These are phyloP conservation scores for Ailuropoda melanoleuca DNA, from an alignment of 2,113 vertebrate genomes.

Conservation along the genomic window DNA sequence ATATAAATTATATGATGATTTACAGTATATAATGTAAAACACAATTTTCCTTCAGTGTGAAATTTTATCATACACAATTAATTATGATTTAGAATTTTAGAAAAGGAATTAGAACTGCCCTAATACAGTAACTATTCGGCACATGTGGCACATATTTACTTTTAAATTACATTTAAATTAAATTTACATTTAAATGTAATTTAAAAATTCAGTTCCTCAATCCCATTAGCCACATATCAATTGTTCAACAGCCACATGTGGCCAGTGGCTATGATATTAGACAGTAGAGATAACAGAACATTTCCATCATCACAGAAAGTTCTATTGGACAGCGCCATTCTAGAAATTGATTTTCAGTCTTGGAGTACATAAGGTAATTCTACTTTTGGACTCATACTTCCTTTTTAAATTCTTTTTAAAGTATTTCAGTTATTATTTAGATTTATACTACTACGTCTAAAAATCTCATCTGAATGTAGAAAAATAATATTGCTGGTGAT, in stretches of 20 bases:
- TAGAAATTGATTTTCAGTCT: not conserved
- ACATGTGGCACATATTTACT: not conserved
- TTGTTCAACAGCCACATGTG: not conserved
- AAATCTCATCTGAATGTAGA: not conserved
- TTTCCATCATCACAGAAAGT: not conserved
- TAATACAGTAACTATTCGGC: not conserved
- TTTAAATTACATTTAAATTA: not conserved
- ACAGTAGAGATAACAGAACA: not conserved
- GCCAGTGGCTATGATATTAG: not conserved
- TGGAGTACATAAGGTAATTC: not conserved
- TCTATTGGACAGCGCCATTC: not conserved
- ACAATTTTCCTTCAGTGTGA: conserved; percentile 13
- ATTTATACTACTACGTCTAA: not conserved
- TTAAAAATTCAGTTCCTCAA: not conserved
- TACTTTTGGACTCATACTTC: not conserved
- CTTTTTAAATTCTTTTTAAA: not conserved
- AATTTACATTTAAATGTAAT: conserved; percentile 29
- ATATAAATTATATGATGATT: not conserved
- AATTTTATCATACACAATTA: conserved; percentile 40
- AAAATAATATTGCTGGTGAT: not conserved
- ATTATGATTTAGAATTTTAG: conserved; percentile 36
- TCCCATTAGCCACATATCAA: not conserved
- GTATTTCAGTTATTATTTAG: not conserved
- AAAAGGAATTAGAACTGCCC: not conserved
- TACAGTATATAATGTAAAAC: not conserved